These are phyloP conservation scores for Rhinogobius similis DNA, from an alignment of 2,113 vertebrate genomes.

Conservation along the genomic window DNA sequence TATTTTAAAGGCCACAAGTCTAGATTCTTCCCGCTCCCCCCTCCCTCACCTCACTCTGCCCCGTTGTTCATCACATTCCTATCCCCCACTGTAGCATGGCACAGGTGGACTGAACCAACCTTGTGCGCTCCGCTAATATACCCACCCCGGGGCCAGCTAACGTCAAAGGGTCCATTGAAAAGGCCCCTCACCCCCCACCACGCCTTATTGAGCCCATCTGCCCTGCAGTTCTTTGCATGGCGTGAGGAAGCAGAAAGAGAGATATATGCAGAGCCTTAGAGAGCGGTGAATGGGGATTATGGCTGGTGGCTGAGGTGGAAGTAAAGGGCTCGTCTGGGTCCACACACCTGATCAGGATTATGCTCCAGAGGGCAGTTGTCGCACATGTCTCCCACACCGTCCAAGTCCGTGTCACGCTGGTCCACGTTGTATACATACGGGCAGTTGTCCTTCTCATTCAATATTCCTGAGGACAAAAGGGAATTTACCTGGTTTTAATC, in stretches of 20 bases:
- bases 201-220: conserved; percentile 70
- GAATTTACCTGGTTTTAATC: too few relatives aligned
- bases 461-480: conserved; percentile 80
- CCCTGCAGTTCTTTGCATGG: conserved; percentile 64
- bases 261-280: conserved; percentile 53
- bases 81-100: conserved; percentile 74
- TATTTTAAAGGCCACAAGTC: conserved; percentile 28
- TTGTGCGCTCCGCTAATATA: conserved; percentile 63
- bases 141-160: conserved; percentile 41
- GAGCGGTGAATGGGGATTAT: conserved; percentile 51
- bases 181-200: conserved; percentile 49
- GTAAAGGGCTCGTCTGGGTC: conserved; percentile 40
- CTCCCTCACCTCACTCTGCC: conserved; percentile 22
- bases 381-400: conserved; percentile 97
- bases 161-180: conserved; percentile 70
- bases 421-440: conserved; percentile 96
- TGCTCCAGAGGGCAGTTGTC: conserved; percentile 98
- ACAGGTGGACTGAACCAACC: conserved; percentile 72
- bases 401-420: conserved; percentile 93
- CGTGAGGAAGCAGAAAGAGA: conserved; percentile 51
- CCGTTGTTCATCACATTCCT: conserved; percentile 74
- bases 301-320: conserved; percentile 52
- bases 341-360: conserved; percentile 95
- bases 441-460: conserved; percentile 96
- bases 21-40: conserved; percentile 37